A percentile compares a stretch with the other conserved stretches of the same genome.
phyloP scores from a whole-genome alignment of 2,113 vertebrate species.

The Zosterops borbonicus region DNA sequence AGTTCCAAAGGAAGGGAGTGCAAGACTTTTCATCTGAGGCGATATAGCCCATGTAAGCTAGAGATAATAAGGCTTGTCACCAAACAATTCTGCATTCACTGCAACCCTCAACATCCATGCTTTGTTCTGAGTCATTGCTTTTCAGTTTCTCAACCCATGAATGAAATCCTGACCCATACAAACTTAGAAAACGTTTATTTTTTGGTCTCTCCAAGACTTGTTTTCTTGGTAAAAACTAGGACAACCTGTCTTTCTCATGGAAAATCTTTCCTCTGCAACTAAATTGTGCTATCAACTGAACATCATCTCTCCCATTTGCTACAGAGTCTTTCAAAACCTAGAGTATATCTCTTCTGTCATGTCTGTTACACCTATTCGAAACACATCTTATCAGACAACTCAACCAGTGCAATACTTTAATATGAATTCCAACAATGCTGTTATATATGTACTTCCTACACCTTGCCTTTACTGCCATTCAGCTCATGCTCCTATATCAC shows the following conservation, averaged over 20 bases:
- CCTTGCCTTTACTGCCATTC: background rate
- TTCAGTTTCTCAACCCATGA: background rate
- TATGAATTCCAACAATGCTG: background rate
- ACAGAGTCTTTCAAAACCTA: background rate
- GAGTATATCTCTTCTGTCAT: background rate
- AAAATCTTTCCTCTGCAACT: background rate
- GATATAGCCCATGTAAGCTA: background rate
- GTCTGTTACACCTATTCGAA: background rate
- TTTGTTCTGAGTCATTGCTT: background rate
- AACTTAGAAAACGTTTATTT: background rate
- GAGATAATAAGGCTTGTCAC: background rate
- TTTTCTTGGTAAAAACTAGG: background rate
- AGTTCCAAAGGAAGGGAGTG: background rate
- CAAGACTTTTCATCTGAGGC: background rate
- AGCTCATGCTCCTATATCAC: background rate
- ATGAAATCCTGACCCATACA: background rate
- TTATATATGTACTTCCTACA: rapidly evolving
- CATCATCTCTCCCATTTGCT: background rate
- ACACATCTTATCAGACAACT: background rate
- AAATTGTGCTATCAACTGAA: background rate
- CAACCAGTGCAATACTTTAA: background rate
- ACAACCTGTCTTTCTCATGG: background rate
- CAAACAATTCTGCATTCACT: background rate
- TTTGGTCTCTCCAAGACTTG: background rate
- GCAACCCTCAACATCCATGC: background rate